Evolutionary conservation across 1,140 invertebrate species (phyloP), one percentile per base, ranked within the genome.

Genomic region (Calephelis nemesis): DNA sequence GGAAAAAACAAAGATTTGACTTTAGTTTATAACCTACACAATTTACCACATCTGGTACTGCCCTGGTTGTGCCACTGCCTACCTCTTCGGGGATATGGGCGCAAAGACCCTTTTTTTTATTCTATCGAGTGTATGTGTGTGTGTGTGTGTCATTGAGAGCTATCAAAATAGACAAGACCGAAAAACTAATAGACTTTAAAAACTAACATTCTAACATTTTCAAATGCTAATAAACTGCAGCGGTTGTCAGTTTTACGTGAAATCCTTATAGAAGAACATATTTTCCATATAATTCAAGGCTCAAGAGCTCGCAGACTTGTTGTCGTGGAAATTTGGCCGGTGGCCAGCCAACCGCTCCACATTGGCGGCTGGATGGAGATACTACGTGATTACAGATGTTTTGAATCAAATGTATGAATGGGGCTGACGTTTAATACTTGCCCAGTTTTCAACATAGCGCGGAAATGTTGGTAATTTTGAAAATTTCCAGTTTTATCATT

Each of bases 241-340:
- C 19, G 19, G 54, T 30, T 7, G 19, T 12, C 54, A 30, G 30
- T 9, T 58, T 58, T 58, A 58, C 54, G 30, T 58, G 19, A 19
- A 72, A 42, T 39, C 63, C 54, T 47, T 13, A 62, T 45, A 63
- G 49, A 70, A 62, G 15, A 30, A 19, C 64, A 69, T 63, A 63
- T 54, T 72, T 71, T 64, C 30, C 58, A 70, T 67, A 52, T 66
- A 60, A 68, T 48, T 63, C 66, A 69, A 72, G 70, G 47, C 13
- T 60, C 65, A 47, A 65, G 62, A 72, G 47, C 62, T 10, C 12
- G 47, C 70, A 72, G 68, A 72, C 50, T 71, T 69, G 63, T 72
- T 70, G 63, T 60, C 54, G 70, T 45, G 63, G 45, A 62, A 65
- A 65, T 49, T 75, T 73, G 71, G 74, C 64, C 52, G 62, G 60